These are phyloP conservation scores for Napeogenes sylphis DNA, from an alignment of 2,888 invertebrate species.

Conservation along the genomic window DNA sequence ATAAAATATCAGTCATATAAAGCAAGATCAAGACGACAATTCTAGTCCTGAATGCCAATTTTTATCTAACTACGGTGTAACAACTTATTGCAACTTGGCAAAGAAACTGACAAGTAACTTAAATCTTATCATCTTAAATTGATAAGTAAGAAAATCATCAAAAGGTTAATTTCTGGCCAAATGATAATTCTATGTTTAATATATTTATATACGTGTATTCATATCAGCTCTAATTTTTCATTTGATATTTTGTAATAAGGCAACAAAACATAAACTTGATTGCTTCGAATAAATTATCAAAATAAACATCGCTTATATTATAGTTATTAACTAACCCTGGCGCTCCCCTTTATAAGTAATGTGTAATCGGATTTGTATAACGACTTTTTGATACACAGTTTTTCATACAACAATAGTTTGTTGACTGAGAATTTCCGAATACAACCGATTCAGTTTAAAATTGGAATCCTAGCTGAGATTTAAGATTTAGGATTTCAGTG, in stretches of 20 bases:
- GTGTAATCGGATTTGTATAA: constrained; percentile 8
- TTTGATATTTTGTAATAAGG: neutral
- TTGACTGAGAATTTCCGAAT: constrained; percentile 1
- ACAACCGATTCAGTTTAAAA: constrained; percentile 6
- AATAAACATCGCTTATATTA: neutral
- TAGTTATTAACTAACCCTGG: neutral
- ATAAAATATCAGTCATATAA: neutral
- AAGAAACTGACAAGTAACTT: constrained; percentile 8
- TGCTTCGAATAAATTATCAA: neutral
- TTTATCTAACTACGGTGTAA: neutral
- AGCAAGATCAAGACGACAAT: neutral
- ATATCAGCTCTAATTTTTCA: too few relatives aligned
- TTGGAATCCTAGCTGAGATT: constrained; percentile 11
- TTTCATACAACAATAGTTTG: constrained; percentile 6
- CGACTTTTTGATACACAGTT: constrained; percentile 1
- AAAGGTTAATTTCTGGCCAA: neutral
- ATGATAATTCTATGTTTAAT: too few relatives aligned
- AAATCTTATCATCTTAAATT: constrained; percentile 2
- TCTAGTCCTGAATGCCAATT: constrained; percentile 8
- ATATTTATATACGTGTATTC: neutral
- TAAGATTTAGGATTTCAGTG: constrained; percentile 12
- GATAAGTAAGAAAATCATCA: neutral
- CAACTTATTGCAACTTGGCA: constrained; percentile 5
- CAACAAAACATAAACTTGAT: neutral
- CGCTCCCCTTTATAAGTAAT: neutral